Evolutionary conservation across 2,797 vertebrate genomes (phyloP).

Genomic region (Enteromius treurensis): DNA sequence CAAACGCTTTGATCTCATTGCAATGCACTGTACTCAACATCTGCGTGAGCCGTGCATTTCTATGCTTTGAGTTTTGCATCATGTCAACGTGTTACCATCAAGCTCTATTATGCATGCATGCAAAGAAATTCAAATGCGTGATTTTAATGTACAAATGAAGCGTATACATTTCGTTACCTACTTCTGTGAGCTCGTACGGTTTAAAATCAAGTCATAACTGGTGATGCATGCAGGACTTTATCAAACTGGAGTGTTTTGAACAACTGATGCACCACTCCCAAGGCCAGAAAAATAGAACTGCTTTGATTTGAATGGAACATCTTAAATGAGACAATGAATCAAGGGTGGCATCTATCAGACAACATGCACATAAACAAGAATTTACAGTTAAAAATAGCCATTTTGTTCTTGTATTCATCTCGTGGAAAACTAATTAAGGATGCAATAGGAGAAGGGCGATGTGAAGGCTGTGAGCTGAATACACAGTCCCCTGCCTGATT

Average conservation of each 20-base stretch:
- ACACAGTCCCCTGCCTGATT: conserved; percentile 7
- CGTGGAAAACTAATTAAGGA: conserved; percentile 54
- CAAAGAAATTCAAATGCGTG: background rate
- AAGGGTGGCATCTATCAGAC: conserved; percentile 3
- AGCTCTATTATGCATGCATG: background rate
- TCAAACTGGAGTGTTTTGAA: background rate
- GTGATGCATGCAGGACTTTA: background rate
- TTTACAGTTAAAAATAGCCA: background rate
- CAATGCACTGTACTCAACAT: no score
- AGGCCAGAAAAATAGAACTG: background rate
- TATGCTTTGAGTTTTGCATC: background rate
- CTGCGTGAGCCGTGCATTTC: background rate
- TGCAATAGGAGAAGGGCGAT: conserved; percentile 31
- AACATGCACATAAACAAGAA: conserved; percentile 45
- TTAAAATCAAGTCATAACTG: background rate
- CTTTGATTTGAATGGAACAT: background rate
- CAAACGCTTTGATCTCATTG: background rate
- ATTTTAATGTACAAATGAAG: background rate
- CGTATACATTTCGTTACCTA: background rate
- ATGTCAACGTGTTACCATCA: background rate
- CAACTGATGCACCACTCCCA: background rate
- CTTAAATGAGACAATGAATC: background rate
- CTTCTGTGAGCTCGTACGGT: background rate
- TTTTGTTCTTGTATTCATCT: conserved; percentile 8
- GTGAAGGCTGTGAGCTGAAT: conserved; percentile 47